phyloP scores from a whole-genome alignment of 2,113 vertebrate genomes.

The Centropus unirufus region DNA sequence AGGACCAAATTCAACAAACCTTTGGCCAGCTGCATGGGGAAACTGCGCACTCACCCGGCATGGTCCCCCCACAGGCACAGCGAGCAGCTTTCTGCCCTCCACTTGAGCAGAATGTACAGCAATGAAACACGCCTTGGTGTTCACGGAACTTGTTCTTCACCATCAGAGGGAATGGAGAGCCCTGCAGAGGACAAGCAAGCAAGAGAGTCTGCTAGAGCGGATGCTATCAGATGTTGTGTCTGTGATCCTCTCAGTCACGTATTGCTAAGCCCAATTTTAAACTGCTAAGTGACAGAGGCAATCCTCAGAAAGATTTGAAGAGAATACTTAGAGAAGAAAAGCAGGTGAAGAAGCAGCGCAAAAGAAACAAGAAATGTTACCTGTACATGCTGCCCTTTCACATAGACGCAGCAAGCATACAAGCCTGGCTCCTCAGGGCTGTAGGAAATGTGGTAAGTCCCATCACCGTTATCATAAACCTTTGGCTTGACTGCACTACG shows the following conservation, averaged over 20 bases:
- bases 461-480: constrained; percentile 85
- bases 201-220: not conserved
- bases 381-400: constrained; percentile 88
- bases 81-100: constrained; percentile 87
- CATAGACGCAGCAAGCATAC: constrained; percentile 82
- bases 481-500: constrained; percentile 76
- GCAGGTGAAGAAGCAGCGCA: not conserved
- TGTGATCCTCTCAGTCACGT: not conserved
- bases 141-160: constrained; percentile 81
- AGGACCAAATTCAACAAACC: not conserved
- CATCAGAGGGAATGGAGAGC: constrained; percentile 83
- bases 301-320: not conserved
- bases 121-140: constrained; percentile 89
- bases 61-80: constrained; percentile 89
- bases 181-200: constrained; percentile 74
- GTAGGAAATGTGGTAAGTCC: constrained; percentile 87
- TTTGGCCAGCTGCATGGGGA: not conserved
- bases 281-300: not conserved
- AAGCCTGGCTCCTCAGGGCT: constrained; percentile 80
- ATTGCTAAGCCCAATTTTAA: not conserved
- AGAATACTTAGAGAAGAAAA: not conserved
- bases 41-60: constrained; percentile 84
- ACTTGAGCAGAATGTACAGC: constrained; percentile 94
- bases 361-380: constrained; percentile 64
- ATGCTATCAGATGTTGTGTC: not conserved